Evolutionary conservation across 1,140 invertebrate species (phyloP).

Genomic region (Zophobas atratus): DNA sequence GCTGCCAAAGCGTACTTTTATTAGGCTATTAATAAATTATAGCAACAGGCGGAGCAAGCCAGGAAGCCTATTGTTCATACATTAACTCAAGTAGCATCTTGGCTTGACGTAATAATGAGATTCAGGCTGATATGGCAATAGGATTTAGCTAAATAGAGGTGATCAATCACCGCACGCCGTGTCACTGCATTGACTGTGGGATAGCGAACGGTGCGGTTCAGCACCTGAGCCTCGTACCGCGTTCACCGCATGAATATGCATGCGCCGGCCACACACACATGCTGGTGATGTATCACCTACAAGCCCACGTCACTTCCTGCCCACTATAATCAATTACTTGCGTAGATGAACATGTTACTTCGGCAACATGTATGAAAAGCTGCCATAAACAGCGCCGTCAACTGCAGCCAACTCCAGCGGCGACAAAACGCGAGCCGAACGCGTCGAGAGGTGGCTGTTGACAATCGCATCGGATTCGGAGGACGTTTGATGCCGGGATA

Average conservation of each 20-base stretch:
- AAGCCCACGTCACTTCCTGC: conserved; percentile 67
- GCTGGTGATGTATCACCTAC: conserved; percentile 68
- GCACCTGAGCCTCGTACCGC: conserved; percentile 58
- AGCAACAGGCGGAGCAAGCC: conserved; percentile 66
- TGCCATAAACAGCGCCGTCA: conserved; percentile 65
- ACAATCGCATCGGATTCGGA: background rate
- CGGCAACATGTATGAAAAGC: conserved; percentile 66
- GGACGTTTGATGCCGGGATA: background rate
- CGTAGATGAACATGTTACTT: conserved; percentile 67
- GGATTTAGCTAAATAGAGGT: conserved; percentile 68
- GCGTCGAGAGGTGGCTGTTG: conserved; percentile 24
- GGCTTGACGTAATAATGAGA: conserved; percentile 68
- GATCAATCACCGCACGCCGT: conserved; percentile 66
- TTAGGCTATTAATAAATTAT: conserved; percentile 69
- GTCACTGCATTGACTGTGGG: conserved; percentile 63
- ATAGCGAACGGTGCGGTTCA: conserved; percentile 50
- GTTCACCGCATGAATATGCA: conserved; percentile 65
- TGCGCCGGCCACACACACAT: conserved; percentile 63
- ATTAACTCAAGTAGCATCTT: conserved; percentile 68
- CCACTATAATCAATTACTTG: conserved; percentile 68
- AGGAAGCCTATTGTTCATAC: conserved; percentile 67
- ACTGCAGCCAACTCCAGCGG: conserved; percentile 51
- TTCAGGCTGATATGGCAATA: conserved; percentile 67
- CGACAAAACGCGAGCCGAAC: conserved; percentile 32
- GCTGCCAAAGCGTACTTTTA: conserved; percentile 67